A percentile compares a stretch with the other conserved stretches of the same genome.
These are phyloP conservation scores for Lagorchestes hirsutus DNA, from an alignment of 2,797 vertebrate genomes.

Conservation along the genomic window DNA sequence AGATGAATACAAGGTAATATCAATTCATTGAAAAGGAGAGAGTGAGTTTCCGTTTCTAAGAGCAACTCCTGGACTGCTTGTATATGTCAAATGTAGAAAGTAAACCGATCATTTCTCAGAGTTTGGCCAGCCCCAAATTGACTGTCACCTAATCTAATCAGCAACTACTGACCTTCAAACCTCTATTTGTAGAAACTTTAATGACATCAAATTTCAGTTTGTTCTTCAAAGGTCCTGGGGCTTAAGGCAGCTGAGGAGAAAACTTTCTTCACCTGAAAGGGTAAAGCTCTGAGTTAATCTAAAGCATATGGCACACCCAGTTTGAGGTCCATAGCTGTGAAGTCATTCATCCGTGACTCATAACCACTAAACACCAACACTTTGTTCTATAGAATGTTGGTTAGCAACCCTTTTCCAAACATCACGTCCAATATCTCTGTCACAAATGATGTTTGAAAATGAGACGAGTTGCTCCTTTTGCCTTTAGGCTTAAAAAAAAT, in stretches of 20 bases:
- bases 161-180: constrained; percentile 47
- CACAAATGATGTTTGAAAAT: not conserved
- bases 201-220: constrained; percentile 68
- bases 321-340: constrained; percentile 80
- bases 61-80: not conserved
- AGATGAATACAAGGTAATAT: not conserved
- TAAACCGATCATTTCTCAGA: rapidly evolving
- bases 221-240: constrained; percentile 57
- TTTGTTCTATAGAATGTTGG: constrained; percentile 81
- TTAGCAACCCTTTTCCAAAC: constrained; percentile 86
- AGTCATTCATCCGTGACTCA: constrained; percentile 83
- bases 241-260: constrained; percentile 62
- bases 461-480: not conserved
- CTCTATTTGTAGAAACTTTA: constrained; percentile 61
- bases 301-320: constrained; percentile 85
- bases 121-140: rapidly evolving
- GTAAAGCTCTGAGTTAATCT: constrained; percentile 80
- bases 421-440: constrained; percentile 67
- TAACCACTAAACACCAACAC: constrained; percentile 77
- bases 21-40: not conserved
- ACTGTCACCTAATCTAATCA: constrained; percentile 60
- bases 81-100: not conserved
- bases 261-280: constrained; percentile 72
- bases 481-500: not conserved
- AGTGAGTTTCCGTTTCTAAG: not conserved